Evolutionary conservation across 2,113 vertebrate genomes (phyloP), one percentile per base, ranked within the genome.

Genomic region (Phasianus colchicus): DNA sequence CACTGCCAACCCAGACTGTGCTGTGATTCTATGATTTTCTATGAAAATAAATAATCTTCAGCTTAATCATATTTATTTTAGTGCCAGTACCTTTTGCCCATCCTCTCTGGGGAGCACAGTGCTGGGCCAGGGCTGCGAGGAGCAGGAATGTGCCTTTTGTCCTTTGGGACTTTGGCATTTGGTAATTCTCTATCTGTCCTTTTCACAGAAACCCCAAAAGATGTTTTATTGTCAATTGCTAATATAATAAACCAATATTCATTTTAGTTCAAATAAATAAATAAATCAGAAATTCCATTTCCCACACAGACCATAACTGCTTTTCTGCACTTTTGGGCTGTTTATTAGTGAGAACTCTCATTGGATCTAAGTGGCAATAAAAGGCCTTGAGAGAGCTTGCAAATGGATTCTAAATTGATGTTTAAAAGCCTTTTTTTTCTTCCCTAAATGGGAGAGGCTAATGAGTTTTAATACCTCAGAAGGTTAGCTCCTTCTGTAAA

Each of bases 401-500:
- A 98, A 96, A 97, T 97, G 95, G 95, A 93, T 96, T 97, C 54
- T 96, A 96, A 98, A 98, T 97, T 95, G 92, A 92, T 92, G 92
- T 81, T 96, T 97, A 95, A 98, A 98, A 98, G 96, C 97, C 70
- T 93, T 93, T 8, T 4, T 90, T 67, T 89, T 9, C 29, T 88
- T 95, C 94, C 27, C 69, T 55, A 94, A 92, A 92, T 92, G 47
- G 90, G 60, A 94, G 91, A 86, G 63, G 86, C 87, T 98, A 98
- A 98, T 97, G 96, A 96, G 87, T 89, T 97, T 89, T 98, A 98
- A 98, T 98, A 97, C 96, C 91, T 95, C 95, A 60, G 92, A 97
- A 96, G 93, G 92, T 67, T 95, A 95, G 64, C 82, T 95, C 95
- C 97, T 97, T 91, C 88, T 96, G 61, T 92, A 95, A 96, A 97